phyloP scores from a whole-genome alignment of 1,140 invertebrate species.

The Cherax destructor region DNA sequence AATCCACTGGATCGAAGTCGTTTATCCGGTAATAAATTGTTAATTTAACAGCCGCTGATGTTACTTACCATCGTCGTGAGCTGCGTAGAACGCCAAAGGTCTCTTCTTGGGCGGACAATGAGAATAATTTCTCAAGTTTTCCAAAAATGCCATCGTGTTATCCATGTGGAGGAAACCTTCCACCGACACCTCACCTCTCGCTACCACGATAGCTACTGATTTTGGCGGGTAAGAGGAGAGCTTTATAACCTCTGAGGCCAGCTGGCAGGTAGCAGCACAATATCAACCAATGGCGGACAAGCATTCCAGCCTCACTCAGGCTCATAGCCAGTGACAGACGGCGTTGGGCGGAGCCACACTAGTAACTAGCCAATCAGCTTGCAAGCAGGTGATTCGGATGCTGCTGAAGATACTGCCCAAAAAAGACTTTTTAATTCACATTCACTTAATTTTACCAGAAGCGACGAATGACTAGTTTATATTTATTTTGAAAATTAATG shows the following conservation, averaged over 20 bases:
- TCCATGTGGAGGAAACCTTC: constrained; percentile 26
- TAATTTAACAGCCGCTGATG: neutral
- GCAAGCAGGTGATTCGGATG: constrained; percentile 29
- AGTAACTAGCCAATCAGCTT: constrained; percentile 26
- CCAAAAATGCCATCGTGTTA: constrained; percentile 51
- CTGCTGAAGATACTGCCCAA: neutral
- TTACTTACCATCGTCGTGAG: constrained; percentile 47
- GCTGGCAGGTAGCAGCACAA: constrained; percentile 55
- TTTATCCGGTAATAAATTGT: no score
- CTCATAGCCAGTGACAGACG: constrained; percentile 20
- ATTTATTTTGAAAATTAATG: no score
- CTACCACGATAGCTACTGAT: constrained; percentile 51
- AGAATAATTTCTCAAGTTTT: constrained; percentile 39
- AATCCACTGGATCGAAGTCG: no score
- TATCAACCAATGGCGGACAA: constrained; percentile 47
- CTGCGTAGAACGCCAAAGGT: constrained; percentile 45
- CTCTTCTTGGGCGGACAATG: constrained; percentile 58
- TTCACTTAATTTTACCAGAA: no score
- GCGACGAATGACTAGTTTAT: no score
- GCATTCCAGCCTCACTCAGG: constrained; percentile 1
- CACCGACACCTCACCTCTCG: constrained; percentile 23
- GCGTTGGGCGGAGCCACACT: constrained; percentile 35
- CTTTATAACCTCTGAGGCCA: constrained; percentile 31
- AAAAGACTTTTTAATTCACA: neutral
- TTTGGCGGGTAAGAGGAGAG: constrained; percentile 5